Percentiles rank a stretch among this genome's conserved stretches.
Evolutionary conservation across 2,888 invertebrate genomes (phyloP).

Genomic region (Linnaemya tessellans): DNA sequence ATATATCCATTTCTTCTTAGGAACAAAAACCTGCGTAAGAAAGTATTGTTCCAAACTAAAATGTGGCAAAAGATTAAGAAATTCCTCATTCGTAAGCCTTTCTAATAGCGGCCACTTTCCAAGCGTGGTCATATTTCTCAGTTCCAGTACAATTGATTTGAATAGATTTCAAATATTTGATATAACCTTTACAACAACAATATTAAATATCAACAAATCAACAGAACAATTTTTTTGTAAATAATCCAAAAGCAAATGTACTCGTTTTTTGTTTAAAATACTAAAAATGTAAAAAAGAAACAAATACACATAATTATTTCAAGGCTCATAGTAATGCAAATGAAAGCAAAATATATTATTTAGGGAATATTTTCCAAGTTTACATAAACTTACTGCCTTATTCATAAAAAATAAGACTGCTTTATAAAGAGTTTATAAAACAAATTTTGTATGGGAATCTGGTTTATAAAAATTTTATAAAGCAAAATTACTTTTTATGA

Average conservation of each 20-base stretch:
- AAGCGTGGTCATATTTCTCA: slow-evolving; percentile 18
- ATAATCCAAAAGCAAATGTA: slow-evolving; percentile 56
- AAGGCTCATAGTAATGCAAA: slow-evolving; percentile 1
- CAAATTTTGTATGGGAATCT: too few species aligned
- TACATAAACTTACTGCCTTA: too few species aligned
- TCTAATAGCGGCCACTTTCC: slow-evolving; percentile 39
- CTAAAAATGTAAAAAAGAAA: slow-evolving; percentile 67
- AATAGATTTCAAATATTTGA: slow-evolving; percentile 1
- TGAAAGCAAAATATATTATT: not conserved
- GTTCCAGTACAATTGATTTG: not conserved
- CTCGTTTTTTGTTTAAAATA: slow-evolving; percentile 51
- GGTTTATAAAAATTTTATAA: too few species aligned
- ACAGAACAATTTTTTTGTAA: slow-evolving; percentile 45
- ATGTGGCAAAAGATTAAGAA: slow-evolving; percentile 41
- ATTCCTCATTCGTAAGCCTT: slow-evolving; percentile 57
- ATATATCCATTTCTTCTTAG: slow-evolving; percentile 52
- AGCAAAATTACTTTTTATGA: too few species aligned
- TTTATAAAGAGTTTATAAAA: too few species aligned
- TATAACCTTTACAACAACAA: slow-evolving; percentile 54
- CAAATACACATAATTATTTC: slow-evolving; percentile 53
- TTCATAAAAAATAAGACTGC: too few species aligned
- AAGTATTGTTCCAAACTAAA: slow-evolving; percentile 45
- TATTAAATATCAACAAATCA: slow-evolving; percentile 58
- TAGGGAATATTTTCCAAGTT: not conserved
- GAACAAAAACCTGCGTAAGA: slow-evolving; percentile 51